Evolutionary conservation across 2,888 invertebrate species (phyloP).

Genomic region (Spodoptera picta): DNA sequence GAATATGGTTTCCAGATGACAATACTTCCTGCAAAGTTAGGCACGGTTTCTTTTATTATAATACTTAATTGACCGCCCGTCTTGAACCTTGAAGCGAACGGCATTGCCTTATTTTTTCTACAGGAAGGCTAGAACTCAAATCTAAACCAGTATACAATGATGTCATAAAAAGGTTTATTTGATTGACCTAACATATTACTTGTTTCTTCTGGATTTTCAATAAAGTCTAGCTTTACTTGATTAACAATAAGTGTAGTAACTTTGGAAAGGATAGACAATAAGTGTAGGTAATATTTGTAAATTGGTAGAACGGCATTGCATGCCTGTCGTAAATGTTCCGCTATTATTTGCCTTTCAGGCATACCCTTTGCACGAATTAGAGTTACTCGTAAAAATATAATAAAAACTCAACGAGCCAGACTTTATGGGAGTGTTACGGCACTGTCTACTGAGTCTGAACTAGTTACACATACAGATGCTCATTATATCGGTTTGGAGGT

Average conservation of each 20-base stretch:
- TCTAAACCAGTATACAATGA: conserved; percentile 27
- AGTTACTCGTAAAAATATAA: conserved; percentile 40
- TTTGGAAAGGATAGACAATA: too few species aligned
- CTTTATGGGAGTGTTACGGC: conserved; percentile 30
- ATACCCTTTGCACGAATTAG: conserved; percentile 12
- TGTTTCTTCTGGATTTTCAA: too few species aligned
- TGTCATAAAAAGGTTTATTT: conserved; percentile 13
- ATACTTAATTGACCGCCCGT: conserved; percentile 18
- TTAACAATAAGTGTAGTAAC: too few species aligned
- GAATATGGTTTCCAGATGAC: conserved; percentile 4
- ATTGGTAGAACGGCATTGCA: conserved; percentile 25
- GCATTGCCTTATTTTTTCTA: conserved; percentile 7
- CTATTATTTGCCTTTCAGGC: conserved; percentile 15
- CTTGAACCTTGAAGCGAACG: conserved; percentile 14
- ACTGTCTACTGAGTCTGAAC: conserved; percentile 21
- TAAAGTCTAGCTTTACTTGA: too few species aligned
- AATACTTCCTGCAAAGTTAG: conserved; percentile 25
- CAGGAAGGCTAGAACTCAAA: conserved; percentile 20
- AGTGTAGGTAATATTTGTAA: too few species aligned
- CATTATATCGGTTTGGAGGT: conserved; percentile 17
- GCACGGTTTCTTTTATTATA: conserved; percentile 15
- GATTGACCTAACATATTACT: too few species aligned
- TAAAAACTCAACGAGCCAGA: conserved; percentile 26
- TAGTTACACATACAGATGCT: not conserved
- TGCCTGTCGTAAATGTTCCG: conserved; percentile 28